A percentile compares a stretch with the other conserved stretches of the same genome.
Evolutionary conservation across 2,888 invertebrate species (phyloP).

Genomic region (Pandemis heparana): DNA sequence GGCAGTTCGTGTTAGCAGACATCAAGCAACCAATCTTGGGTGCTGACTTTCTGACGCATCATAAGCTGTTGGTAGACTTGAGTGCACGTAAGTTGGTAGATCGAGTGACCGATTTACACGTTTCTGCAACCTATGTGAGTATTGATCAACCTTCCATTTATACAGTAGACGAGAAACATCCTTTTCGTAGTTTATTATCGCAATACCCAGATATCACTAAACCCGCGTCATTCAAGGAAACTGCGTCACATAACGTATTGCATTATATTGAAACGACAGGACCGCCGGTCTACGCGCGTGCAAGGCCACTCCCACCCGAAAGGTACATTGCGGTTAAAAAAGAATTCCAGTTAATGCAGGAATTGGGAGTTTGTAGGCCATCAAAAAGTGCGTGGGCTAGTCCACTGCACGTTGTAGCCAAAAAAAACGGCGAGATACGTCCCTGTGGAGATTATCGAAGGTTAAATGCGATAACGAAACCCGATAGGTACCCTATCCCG

Average conservation of each 20-base stretch:
- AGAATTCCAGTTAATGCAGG: background rate
- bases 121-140: background rate
- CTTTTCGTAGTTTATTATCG: background rate
- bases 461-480: conserved; percentile 8
- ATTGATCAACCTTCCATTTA: background rate
- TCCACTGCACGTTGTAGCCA: background rate
- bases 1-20: conserved; percentile 1
- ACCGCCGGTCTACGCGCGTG: background rate
- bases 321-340: background rate
- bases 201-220: conserved; percentile 1
- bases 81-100: background rate
- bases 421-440: conserved; percentile 41
- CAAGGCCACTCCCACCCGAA: background rate
- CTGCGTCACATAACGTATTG: background rate
- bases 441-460: conserved; percentile 40
- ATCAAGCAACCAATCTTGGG: conserved; percentile 10
- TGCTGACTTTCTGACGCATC: background rate
- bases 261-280: conserved; percentile 10
- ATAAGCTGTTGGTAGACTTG: background rate
- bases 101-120: background rate
- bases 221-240: conserved; percentile 7
- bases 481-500: background rate
- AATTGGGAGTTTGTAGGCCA: background rate
- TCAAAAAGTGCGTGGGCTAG: background rate
- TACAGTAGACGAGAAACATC: background rate